These are phyloP conservation scores for Cettia cetti DNA, from an alignment of 2,113 vertebrate species.

Conservation along the genomic window DNA sequence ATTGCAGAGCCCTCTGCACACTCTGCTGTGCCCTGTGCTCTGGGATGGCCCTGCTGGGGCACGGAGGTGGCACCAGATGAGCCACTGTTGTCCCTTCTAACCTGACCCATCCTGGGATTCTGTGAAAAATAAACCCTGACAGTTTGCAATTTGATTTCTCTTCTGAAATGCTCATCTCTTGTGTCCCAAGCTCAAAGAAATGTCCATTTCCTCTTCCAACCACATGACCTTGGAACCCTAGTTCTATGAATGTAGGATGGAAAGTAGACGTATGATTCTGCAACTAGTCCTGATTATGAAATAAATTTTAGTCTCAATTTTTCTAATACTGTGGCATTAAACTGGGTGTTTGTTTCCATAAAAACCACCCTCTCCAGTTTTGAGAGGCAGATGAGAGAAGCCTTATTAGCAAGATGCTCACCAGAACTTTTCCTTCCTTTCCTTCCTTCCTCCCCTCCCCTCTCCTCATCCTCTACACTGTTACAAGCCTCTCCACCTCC, in stretches of 20 bases:
- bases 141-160: neutral
- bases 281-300: neutral
- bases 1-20: neutral
- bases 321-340: neutral
- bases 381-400: neutral
- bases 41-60: neutral
- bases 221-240: neutral
- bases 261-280: neutral
- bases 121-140: neutral
- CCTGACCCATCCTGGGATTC: neutral
- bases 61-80: neutral
- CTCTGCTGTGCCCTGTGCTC: neutral
- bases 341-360: neutral
- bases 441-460: neutral
- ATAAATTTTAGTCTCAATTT: neutral
- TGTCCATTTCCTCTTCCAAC: neutral
- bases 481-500: neutral
- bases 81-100: accelerated
- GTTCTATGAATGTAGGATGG: neutral
- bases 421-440: neutral
- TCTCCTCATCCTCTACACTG: too few species aligned
- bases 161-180: neutral
- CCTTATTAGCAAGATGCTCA: neutral
- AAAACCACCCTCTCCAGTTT: neutral
- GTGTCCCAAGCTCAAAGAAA: neutral